A percentile compares a stretch with the other conserved stretches of the same genome.
These are phyloP conservation scores for Larimichthys crocea DNA, from an alignment of 2,113 vertebrate genomes.

Conservation along the genomic window DNA sequence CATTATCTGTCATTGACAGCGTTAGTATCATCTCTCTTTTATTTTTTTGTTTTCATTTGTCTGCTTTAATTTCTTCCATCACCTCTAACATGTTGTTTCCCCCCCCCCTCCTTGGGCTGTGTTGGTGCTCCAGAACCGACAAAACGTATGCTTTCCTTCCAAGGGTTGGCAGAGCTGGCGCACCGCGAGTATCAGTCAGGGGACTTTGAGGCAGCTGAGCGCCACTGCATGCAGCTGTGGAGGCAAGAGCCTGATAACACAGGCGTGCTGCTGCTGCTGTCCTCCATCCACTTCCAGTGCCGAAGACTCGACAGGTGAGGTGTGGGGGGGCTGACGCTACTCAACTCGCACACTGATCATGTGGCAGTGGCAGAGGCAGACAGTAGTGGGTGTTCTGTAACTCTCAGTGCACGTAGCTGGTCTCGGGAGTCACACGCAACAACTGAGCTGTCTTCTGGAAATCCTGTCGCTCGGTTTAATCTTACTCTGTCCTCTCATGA, in stretches of 20 bases:
- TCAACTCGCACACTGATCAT: constrained; percentile 22
- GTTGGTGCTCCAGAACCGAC: constrained; percentile 99
- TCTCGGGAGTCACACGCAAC: constrained; percentile 10
- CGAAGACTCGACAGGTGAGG: constrained; percentile 97
- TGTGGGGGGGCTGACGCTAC: constrained; percentile 18
- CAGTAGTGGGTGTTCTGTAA: constrained; percentile 31
- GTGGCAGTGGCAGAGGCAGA: constrained; percentile 25
- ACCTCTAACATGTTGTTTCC: constrained; percentile 95
- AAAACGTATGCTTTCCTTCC: constrained; percentile 99
- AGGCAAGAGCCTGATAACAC: constrained; percentile 99
- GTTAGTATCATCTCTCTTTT: constrained; percentile 46
- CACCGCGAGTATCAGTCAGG: constrained; percentile 99
- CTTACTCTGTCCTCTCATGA: background rate
- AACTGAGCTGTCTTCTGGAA: background rate
- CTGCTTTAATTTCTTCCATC: constrained; percentile 88
- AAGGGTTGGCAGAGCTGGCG: constrained; percentile 99
- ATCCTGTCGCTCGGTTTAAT: constrained; percentile 4
- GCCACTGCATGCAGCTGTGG: constrained; percentile 99
- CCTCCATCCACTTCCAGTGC: constrained; percentile 99
- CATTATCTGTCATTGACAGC: constrained; percentile 28
- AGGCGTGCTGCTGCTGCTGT: constrained; percentile 96
- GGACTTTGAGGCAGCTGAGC: constrained; percentile 99
- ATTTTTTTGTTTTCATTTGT: constrained; percentile 75
- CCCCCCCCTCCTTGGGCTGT: constrained; percentile 88
- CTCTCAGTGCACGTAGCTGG: constrained; percentile 28